Conservation (phyloP, 2,797 vertebrate genomes). For the Tokudaia tokunoshimensis region DNA sequence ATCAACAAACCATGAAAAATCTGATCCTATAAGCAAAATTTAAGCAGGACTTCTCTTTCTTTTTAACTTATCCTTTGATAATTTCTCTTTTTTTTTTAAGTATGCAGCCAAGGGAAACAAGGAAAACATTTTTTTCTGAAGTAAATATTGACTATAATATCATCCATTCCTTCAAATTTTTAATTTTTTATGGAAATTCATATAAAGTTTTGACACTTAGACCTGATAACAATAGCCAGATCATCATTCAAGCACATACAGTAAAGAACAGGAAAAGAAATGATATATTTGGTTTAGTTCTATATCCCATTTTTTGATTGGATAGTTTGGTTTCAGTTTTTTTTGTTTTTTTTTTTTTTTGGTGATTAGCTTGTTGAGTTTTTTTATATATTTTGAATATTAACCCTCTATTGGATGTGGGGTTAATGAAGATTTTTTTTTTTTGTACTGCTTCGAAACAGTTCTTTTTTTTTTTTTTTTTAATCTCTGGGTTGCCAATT, state of each 20-base stretch:
- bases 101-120: neutral
- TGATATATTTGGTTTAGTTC: neutral
- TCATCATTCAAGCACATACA: neutral
- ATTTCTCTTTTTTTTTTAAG: neutral
- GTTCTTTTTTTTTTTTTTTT: no score
- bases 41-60: neutral
- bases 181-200: neutral
- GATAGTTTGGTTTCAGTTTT: no score
- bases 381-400: no score
- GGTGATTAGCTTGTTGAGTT: no score
- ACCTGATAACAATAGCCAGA: neutral
- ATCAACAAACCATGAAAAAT: neutral
- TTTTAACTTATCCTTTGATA: neutral
- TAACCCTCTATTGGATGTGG: no score
- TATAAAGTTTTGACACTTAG: neutral
- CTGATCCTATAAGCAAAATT: neutral
- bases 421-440: no score
- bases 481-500: no score
- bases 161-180: neutral
- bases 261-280: neutral
- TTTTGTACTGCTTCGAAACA: no score
- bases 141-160: neutral
- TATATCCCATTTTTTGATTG: no score
- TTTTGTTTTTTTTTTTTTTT: no score
- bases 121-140: neutral